Evolutionary conservation across 2,797 vertebrate species (phyloP).

Genomic region (Rhadinocentrus ornatus): DNA sequence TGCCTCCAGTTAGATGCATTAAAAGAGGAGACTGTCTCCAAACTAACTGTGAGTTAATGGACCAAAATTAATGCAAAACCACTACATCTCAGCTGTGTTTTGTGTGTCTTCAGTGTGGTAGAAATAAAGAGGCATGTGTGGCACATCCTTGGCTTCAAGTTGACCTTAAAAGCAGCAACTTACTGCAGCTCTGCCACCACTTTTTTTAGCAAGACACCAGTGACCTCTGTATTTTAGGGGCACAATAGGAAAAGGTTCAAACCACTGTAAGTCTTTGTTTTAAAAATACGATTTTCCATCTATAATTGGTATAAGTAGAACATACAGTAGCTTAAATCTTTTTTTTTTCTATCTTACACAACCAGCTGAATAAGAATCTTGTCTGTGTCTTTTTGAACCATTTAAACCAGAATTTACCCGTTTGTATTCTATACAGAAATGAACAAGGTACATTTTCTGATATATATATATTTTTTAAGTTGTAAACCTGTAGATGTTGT

Average conservation of each 20-base stretch:
- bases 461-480: no score
- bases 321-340: no score
- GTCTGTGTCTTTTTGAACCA: no score
- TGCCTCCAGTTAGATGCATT: not conserved
- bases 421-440: no score
- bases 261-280: not conserved
- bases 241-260: not conserved
- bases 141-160: not conserved
- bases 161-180: conserved; percentile 10
- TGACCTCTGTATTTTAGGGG: not conserved
- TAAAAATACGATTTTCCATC: not conserved
- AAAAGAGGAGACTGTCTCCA: not conserved
- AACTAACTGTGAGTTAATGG: conserved; percentile 3
- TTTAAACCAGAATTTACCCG: no score
- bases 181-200: not conserved
- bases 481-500: no score
- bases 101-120: not conserved
- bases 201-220: not conserved
- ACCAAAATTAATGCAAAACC: conserved; percentile 5
- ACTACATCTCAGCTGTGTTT: conserved; percentile 8
- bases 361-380: no score
- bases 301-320: not conserved
- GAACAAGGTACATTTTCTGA: no score
- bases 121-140: conserved; percentile 1
- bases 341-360: no score